Conservation (phyloP, 2,797 vertebrate species). For the Sylvia borin region DNA sequence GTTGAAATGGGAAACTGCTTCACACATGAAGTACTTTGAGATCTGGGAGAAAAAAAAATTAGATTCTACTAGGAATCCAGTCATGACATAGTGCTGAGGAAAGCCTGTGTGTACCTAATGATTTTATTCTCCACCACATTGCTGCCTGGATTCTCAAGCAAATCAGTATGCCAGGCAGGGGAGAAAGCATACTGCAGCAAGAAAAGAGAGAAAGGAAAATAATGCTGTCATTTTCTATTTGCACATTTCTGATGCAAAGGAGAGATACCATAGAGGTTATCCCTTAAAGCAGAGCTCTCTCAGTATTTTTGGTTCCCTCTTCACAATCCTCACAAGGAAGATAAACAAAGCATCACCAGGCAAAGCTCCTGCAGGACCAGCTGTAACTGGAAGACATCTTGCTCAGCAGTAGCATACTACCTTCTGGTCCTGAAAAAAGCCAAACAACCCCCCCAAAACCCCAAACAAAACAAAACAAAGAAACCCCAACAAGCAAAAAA, state of each 20-base stretch:
- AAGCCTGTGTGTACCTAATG: neutral
- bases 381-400: slow-evolving; percentile 6
- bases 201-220: neutral
- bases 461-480: neutral
- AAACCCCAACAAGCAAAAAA: neutral
- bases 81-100: neutral
- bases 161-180: slow-evolving; percentile 2
- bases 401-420: neutral
- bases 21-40: neutral
- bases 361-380: neutral
- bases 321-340: neutral
- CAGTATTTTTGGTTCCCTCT: neutral
- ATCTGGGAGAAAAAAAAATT: fast-evolving
- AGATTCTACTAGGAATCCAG: neutral
- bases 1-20: neutral
- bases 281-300: neutral
- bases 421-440: neutral
- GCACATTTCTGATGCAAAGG: neutral
- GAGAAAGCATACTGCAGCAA: neutral
- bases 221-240: neutral
- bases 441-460: neutral
- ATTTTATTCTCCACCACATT: neutral
- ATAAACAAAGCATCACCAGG: neutral
- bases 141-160: neutral
- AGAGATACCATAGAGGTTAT: neutral